Evolutionary conservation across 2,888 invertebrate species (phyloP), one percentile per base, ranked within the genome.

Genomic region (Pammene fasciana): DNA sequence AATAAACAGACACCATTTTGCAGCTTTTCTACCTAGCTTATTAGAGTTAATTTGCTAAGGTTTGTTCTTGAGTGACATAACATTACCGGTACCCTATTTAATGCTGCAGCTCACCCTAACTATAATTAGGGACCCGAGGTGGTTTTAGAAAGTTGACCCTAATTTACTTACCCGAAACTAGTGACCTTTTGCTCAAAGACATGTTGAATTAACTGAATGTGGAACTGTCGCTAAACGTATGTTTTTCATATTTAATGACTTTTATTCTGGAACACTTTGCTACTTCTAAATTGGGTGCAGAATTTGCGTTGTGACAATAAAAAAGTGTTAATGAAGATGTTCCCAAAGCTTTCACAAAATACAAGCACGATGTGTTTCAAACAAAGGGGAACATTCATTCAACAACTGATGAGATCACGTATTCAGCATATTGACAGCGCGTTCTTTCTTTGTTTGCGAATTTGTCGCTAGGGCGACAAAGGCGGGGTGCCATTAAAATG

Each of bases 401-500:
- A 50, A 16, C 6, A 36, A 7, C 13, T 59, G 68, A 65, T 68
- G 64, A 65, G 64, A 59, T 68, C 68, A 68, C 68, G 68, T 68
- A 70, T 43, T 46, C 11, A 52, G 57, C 52, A 65, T 65, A 65
- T 70, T 70, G 65, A 65, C 70, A 34, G 65, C 36, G 52, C 45
- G 59, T 41, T 52, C 65, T 54, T 65, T 54, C 43, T 16, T 38
- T 60, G 70, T 70, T 70, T 65, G 65, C 70, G 65, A 70, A 70
- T 70, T 70, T 70, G 70, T 70, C 70, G 70, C 65, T 26, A 18
- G 59, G 64, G 70, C 65, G 65, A 65, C 65, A 70, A 70, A 65
- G 54, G 70, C 50, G 43, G 38, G 64, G 65, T 26, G 62, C 70
- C 65, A 70, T 70, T 70, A 70, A 70, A 65, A 70, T 70, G 70